Evolutionary conservation across 1,140 invertebrate genomes (phyloP), one percentile per base, ranked within the genome.

Genomic region (Rhynchophorus ferrugineus): DNA sequence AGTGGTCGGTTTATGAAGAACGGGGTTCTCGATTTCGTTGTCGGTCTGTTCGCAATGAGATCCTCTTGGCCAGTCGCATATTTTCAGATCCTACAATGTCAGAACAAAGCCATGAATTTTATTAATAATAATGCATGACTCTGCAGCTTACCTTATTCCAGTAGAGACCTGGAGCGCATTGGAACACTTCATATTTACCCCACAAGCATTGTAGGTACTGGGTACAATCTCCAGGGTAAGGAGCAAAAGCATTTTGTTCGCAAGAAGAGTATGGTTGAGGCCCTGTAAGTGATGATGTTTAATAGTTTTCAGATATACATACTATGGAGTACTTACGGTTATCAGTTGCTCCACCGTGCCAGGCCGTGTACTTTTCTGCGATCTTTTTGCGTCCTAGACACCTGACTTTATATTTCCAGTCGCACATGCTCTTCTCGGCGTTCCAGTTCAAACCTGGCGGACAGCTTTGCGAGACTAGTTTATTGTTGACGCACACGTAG

Each of bases 31-130:
- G 2, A 61, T 58, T 42, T 62, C 61, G 29, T 62, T 60, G 6
- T 63, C 57, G 9, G 44, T 54, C 19, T 51, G 45, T 16, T 69
- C 63, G 61, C 88, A 91, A 9, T 81, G 76, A 0, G 84, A 83
- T n/a, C 73, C 75, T 3, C 66, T 64, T 1, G 87, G 87, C 87
- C 87, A 91, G 57, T 91, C 87, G 59, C 88, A 91, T 39, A 81
- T 80, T 57, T 75, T 74, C 49, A 72, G 71, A 39, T 69, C 64
- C 63, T 74, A 44, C 17, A 54, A 54, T 18, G 36, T 45, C 18
- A 42, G 37, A 18, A 21, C 2, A 16, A 5, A 49, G 22, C 16
- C 1, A 8, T 36, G 17, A 47, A 47, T 35, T 47, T 34, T 17
- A 6, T 29, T 29, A 6, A 29, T 29, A 29, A 29, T 5, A 29